A percentile compares a stretch with the other conserved stretches of the same genome.
Evolutionary conservation across 2,888 invertebrate species (phyloP).

Genomic region (Pilophorus perplexus): DNA sequence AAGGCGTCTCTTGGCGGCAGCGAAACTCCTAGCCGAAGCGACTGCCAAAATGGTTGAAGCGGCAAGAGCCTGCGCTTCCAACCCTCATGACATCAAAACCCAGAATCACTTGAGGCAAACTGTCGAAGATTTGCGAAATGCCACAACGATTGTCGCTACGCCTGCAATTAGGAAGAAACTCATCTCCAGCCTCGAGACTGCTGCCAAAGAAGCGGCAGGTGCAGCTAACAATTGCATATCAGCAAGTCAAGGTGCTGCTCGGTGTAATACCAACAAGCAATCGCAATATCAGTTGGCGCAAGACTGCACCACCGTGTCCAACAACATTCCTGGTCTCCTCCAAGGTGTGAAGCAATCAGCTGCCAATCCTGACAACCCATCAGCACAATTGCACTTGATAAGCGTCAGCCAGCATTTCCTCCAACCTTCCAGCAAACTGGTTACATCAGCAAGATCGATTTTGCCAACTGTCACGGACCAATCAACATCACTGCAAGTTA

Average conservation of each 20-base stretch:
- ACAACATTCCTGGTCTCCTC: slow-evolving; percentile 76
- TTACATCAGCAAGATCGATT: slow-evolving; percentile 74
- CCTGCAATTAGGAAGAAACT: slow-evolving; percentile 71
- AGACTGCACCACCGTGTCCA: slow-evolving; percentile 71
- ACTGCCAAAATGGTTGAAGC: slow-evolving; percentile 97
- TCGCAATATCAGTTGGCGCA: slow-evolving; percentile 70
- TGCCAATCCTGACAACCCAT: slow-evolving; percentile 67
- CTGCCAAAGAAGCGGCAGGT: slow-evolving; percentile 81
- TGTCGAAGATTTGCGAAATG: slow-evolving; percentile 89
- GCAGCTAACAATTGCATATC: slow-evolving; percentile 89
- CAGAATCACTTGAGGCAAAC: slow-evolving; percentile 82
- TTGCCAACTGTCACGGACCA: slow-evolving; percentile 80
- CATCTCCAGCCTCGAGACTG: slow-evolving; percentile 64
- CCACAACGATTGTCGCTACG: slow-evolving; percentile 81
- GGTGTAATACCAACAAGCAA: slow-evolving; percentile 68
- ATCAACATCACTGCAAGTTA: slow-evolving; percentile 70
- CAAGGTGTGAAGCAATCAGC: slow-evolving; percentile 73
- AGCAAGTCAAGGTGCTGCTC: slow-evolving; percentile 77
- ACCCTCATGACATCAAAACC: slow-evolving; percentile 76
- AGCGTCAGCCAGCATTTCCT: slow-evolving; percentile 80
- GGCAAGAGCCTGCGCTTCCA: slow-evolving; percentile 85
- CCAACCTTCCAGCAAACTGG: slow-evolving; percentile 67
- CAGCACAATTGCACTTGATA: slow-evolving; percentile 75
- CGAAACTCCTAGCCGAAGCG: slow-evolving; percentile 91
- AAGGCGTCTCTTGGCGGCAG: slow-evolving; percentile 85